Evolutionary conservation across 2,888 invertebrate species (phyloP), one percentile per base, ranked within the genome.

Genomic region (Pseudococcus longispinus): DNA sequence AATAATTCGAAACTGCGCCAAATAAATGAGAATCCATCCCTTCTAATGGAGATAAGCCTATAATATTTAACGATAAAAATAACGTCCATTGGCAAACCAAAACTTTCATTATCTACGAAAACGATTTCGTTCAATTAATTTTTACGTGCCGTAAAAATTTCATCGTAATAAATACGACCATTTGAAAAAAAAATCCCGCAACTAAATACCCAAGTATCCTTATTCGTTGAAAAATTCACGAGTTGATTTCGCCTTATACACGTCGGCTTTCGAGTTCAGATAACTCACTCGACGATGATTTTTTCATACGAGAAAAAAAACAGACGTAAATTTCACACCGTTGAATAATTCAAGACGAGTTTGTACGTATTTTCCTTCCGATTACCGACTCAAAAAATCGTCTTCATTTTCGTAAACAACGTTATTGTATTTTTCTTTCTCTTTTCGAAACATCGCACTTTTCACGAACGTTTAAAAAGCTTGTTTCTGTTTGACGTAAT

Each of bases 401-500:
- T 70, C 70, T 29, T 70, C 29, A 20, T 70, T 70, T 70, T 70
- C 29, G 26, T 26, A 70, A 70, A 70, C 70, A 70, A 70, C 29
- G 18, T 29, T 15, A 29, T 29, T 15, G 29, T 70, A 29, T 70
- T 70, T 70, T 70, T 70, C 29, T 60, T 3, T 23, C 37, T 37
- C 9, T 37, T 29, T 29, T 70, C 15, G 13, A 29, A 70, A 15
- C n/a, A n/a, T 70, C 70, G 37, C 37, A 37, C 37, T 70, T 29
- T 29, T 70, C 70, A 32, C 32, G 29, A 70, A 70, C 70, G 70
- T 70, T 70, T 70, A 70, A 70, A 70, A 29, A 70, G 70, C 70
- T 32, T 70, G 70, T 70, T 70, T 70, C 70, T 70, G 9, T 70
- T 32, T 18, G 70, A 70, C 70, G 29, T 70, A 70, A 70, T 70